These are phyloP conservation scores for Meandrusa payeni DNA, from an alignment of 2,888 invertebrate species.

Conservation along the genomic window DNA sequence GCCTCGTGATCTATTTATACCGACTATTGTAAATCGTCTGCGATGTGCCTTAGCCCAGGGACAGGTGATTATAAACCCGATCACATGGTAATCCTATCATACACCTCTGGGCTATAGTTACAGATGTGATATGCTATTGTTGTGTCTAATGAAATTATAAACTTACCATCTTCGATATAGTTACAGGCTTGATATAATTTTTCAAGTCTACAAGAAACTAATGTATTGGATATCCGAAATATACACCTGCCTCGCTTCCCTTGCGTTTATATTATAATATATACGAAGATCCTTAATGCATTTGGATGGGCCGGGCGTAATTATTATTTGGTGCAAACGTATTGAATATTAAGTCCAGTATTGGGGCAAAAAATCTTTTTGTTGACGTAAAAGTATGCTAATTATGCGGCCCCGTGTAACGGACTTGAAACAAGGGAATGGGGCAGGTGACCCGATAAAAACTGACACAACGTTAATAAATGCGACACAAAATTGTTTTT, in stretches of 20 bases:
- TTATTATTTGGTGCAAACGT: slow-evolving; percentile 77
- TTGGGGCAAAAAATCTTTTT: slow-evolving; percentile 65
- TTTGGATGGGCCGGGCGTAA: slow-evolving; percentile 65
- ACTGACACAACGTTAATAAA: slow-evolving; percentile 59
- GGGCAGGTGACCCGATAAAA: slow-evolving; percentile 63
- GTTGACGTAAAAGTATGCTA: slow-evolving; percentile 64
- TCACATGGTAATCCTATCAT: too few species aligned
- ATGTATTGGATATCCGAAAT: slow-evolving; percentile 60
- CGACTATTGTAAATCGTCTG: too few species aligned
- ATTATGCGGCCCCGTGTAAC: slow-evolving; percentile 47
- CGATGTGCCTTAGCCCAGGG: too few species aligned
- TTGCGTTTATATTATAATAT: slow-evolving; percentile 67
- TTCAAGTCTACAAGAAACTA: slow-evolving; percentile 54
- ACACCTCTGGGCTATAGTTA: too few species aligned
- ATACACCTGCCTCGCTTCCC: slow-evolving; percentile 64
- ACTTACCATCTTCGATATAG: slow-evolving; percentile 45
- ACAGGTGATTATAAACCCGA: too few species aligned
- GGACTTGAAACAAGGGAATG: slow-evolving; percentile 43
- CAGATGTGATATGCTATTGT: too few species aligned
- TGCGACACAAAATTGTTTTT: slow-evolving; percentile 33
- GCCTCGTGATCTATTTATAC: too few species aligned
- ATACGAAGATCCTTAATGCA: slow-evolving; percentile 65
- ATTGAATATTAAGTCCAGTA: slow-evolving; percentile 67
- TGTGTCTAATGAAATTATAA: slow-evolving; percentile 32
- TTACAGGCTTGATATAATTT: too few species aligned